A percentile compares a stretch with the other conserved stretches of the same genome.
These are phyloP conservation scores for Tichodroma muraria DNA, from an alignment of 2,113 vertebrate species.

Conservation along the genomic window DNA sequence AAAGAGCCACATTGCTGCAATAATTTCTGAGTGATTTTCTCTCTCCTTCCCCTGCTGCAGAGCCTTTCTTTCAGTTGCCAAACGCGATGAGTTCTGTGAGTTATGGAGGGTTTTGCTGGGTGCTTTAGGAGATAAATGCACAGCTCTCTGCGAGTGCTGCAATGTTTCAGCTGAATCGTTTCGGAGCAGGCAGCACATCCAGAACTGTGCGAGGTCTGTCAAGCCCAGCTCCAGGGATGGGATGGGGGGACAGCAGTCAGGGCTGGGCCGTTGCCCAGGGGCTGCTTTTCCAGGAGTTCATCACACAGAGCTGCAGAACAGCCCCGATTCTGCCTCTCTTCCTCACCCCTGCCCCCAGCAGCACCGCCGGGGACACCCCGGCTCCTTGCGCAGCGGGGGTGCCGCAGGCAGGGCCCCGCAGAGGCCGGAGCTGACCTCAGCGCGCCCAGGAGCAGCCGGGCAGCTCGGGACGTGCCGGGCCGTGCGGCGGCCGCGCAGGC, in stretches of 20 bases:
- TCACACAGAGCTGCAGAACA: neutral
- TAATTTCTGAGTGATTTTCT: neutral
- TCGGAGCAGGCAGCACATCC: neutral
- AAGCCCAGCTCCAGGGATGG: neutral
- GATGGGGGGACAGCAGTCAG: neutral
- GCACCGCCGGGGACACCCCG: neutral
- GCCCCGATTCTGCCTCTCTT: neutral
- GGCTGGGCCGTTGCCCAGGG: neutral
- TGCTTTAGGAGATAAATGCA: neutral
- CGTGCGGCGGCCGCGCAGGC: fast-evolving
- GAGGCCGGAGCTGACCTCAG: fast-evolving
- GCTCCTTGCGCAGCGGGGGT: neutral
- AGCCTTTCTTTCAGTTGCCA: neutral
- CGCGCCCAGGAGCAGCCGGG: too few species aligned
- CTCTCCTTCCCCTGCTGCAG: neutral
- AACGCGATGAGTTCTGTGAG: neutral
- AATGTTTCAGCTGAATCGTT: neutral
- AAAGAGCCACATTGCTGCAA: neutral
- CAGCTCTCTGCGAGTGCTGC: neutral
- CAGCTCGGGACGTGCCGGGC: neutral
- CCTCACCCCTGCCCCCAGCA: neutral
- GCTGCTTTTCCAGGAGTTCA: neutral
- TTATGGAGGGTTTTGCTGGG: neutral
- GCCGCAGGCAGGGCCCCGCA: neutral
- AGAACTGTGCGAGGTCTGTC: neutral